Conservation (phyloP, 1,140 invertebrate genomes). For the Drosophila varians region DNA sequence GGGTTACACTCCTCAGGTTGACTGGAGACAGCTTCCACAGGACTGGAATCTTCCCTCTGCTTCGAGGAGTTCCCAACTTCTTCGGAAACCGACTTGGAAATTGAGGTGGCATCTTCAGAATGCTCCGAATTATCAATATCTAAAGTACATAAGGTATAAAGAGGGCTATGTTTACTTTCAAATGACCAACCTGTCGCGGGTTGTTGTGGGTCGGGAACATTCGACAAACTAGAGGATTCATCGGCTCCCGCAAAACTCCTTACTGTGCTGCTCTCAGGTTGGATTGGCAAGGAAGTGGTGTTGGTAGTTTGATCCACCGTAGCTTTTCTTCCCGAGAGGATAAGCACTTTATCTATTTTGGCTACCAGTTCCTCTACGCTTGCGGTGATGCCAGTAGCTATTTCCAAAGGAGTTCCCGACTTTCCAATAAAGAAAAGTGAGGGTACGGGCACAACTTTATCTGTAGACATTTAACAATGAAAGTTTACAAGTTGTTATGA, state of each 20-base stretch:
- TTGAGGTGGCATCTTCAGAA: background rate
- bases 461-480: slow-evolving; percentile 83
- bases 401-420: slow-evolving; percentile 90
- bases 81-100: background rate
- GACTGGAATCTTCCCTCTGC: background rate
- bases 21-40: background rate
- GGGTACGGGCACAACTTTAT: slow-evolving; percentile 92
- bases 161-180: too few species aligned
- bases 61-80: background rate
- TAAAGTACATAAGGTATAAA: too few species aligned
- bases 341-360: slow-evolving; percentile 85
- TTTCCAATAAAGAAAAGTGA: slow-evolving; percentile 94
- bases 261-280: background rate
- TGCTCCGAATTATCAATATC: background rate
- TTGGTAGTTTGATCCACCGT: slow-evolving; percentile 59
- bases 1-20: background rate
- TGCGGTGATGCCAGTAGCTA: slow-evolving; percentile 87
- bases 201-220: background rate
- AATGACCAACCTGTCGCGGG: background rate
- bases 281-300: background rate
- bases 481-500: background rate
- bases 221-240: slow-evolving; percentile 1
- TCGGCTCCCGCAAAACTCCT: slow-evolving; percentile 55
- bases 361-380: slow-evolving; percentile 83
- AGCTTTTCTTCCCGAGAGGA: slow-evolving; percentile 63